phyloP scores from a whole-genome alignment of 2,888 invertebrate genomes.

The Osmoderma eremita region DNA sequence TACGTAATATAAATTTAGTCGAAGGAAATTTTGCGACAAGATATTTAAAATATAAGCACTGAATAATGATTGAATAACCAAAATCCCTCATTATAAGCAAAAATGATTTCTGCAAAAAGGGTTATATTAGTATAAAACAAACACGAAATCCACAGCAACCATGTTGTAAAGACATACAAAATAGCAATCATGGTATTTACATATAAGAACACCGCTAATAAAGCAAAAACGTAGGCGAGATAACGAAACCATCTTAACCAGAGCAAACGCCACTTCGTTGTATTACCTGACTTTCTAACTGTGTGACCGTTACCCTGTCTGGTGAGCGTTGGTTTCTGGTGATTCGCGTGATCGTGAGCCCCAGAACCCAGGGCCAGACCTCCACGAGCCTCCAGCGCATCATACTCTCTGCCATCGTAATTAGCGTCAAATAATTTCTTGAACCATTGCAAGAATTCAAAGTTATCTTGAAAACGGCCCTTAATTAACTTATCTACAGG shows the following conservation, averaged over 20 bases:
- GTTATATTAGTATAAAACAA: slow-evolving; percentile 13
- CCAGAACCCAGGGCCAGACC: slow-evolving; percentile 80
- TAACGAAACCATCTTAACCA: slow-evolving; percentile 34
- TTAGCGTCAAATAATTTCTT: slow-evolving; percentile 99
- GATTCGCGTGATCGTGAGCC: slow-evolving; percentile 62
- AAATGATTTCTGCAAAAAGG: no score
- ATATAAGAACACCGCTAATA: slow-evolving; percentile 53
- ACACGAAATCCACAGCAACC: slow-evolving; percentile 34
- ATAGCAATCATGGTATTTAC: slow-evolving; percentile 56
- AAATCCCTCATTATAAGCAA: no score
- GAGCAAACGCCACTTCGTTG: slow-evolving; percentile 44
- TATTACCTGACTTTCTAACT: slow-evolving; percentile 49
- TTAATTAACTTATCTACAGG: slow-evolving; percentile 99
- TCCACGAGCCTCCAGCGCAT: slow-evolving; percentile 88
- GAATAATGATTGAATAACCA: no score
- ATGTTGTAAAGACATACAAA: slow-evolving; percentile 10
- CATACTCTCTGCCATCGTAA: slow-evolving; percentile 97
- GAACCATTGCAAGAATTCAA: slow-evolving; percentile 99
- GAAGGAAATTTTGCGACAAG: no score
- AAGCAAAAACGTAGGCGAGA: slow-evolving; percentile 31
- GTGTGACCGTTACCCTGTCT: slow-evolving; percentile 55
- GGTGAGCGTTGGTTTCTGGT: slow-evolving; percentile 55
- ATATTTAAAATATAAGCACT: no score
- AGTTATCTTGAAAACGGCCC: slow-evolving; percentile 99
- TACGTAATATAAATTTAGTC: no score